Evolutionary conservation across 2,888 invertebrate genomes (phyloP).

Genomic region (Geophilus truncorum): DNA sequence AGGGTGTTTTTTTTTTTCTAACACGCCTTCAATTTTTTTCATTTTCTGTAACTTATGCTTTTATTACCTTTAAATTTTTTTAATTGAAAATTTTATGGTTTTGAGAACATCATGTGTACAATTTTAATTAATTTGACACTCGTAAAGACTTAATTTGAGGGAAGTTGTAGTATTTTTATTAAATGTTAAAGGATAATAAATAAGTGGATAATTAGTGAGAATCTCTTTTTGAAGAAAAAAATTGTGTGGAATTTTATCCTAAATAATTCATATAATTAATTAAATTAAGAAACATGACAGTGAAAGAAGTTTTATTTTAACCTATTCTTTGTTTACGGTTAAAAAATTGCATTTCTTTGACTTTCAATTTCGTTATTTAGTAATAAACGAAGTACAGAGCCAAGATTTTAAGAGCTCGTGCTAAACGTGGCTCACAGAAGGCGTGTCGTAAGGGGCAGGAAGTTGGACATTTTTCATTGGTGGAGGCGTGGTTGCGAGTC

Average conservation of each 20-base stretch:
- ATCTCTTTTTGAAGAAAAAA: neutral
- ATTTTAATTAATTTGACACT: constrained; percentile 23
- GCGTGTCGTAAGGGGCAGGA: neutral
- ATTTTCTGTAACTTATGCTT: neutral
- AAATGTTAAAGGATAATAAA: neutral
- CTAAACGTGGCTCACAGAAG: neutral
- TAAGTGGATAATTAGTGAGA: constrained; percentile 20
- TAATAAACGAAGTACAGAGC: too few species aligned
- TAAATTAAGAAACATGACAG: neutral
- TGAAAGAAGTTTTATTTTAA: neutral
- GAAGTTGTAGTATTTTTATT: neutral
- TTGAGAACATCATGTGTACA: neutral
- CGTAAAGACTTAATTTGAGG: constrained; percentile 5
- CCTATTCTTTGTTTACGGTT: neutral
- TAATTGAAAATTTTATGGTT: neutral
- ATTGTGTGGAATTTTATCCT: neutral
- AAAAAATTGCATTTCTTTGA: neutral
- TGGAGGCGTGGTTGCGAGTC: neutral
- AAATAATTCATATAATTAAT: constrained; percentile 4
- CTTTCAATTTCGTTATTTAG: neutral
- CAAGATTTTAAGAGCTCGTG: neutral
- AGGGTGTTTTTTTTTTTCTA: neutral
- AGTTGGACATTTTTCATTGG: constrained; percentile 4
- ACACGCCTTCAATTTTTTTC: neutral
- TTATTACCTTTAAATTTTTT: neutral